A percentile compares a stretch with the other conserved stretches of the same genome.
Conservation (phyloP, 2,888 invertebrate species). For the Stenolophus ochropezus region DNA sequence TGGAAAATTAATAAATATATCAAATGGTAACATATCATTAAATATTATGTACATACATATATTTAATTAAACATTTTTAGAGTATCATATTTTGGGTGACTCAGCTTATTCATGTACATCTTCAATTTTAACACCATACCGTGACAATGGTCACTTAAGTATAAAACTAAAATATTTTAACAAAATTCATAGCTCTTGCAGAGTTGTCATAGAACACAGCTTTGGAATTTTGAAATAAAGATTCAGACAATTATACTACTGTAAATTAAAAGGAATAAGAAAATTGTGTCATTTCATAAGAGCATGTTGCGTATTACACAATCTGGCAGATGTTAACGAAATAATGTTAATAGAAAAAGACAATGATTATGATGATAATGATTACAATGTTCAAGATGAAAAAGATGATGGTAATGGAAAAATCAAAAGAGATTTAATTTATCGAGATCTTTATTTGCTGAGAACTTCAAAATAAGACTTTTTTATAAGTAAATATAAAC, state of each 20-base stretch:
- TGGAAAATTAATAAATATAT: neutral
- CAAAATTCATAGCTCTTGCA: neutral
- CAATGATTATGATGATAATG: neutral
- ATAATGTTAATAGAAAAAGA: neutral
- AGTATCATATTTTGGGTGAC: neutral
- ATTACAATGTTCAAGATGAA: no score
- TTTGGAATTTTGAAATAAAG: neutral
- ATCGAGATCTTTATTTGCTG: neutral
- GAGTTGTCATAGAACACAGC: neutral
- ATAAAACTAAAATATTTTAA: constrained; percentile 35
- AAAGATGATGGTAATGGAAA: no score
- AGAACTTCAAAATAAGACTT: neutral
- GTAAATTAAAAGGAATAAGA: neutral
- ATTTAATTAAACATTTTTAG: neutral
- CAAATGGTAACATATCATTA: neutral
- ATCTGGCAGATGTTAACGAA: neutral
- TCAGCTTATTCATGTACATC: constrained; percentile 43
- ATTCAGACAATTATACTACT: neutral
- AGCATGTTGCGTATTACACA: neutral
- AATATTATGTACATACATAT: neutral
- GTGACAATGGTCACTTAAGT: constrained; percentile 49
- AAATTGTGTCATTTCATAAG: neutral
- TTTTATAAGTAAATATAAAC: no score
- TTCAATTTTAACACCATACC: constrained; percentile 21
- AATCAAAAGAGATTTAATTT: neutral